Evolutionary conservation across 2,888 invertebrate species (phyloP), one percentile per base, ranked within the genome.

Genomic region (Selenia dentaria): DNA sequence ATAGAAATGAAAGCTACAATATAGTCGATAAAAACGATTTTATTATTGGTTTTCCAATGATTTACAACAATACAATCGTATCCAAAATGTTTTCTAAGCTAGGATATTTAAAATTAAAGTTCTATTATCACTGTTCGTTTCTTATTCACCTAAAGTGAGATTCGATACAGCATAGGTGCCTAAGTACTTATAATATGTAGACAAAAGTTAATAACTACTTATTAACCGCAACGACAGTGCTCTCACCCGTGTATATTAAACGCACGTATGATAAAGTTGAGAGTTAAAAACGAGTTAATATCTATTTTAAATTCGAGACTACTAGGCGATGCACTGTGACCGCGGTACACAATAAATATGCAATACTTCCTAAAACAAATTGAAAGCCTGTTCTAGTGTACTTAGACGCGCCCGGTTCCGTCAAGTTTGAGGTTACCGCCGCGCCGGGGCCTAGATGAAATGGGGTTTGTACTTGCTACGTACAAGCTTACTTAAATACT

Each of bases 1-100:
- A 24, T 9, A 12, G 10, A 37, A 36, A 28, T 34, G 26, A 31
- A 18, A 29, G n/a, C 10, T 35, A 16, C 16, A 11, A 42, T 39
- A 6, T 42, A n/a, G 24, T 65, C 64, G 64, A 74, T 72, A 80
- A 75, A 83, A 82, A 77, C 67, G 54, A 69, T 70, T 67, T 75
- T 76, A 48, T 71, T 79, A 79, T 83, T 83, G 67, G 68, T 77
- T 70, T 83, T 77, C 67, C 62, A 74, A 75, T 74, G 75, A 72
- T 72, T 76, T 78, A 81, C 83, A 82, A 80, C 79, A 82, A 80
- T 78, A 81, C 67, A 69, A 75, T 80, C 71, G 79, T 80, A 77
- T 83, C 75, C 78, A 80, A 83, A 84, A 79, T 59, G 70, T 64
- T 77, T 71, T 64, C 74, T 75, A 72, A 78, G 62, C 71, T 79